Evolutionary conservation across 2,797 vertebrate species (phyloP), one percentile per base, ranked within the genome.

Genomic region (Sparidentex hasta): DNA sequence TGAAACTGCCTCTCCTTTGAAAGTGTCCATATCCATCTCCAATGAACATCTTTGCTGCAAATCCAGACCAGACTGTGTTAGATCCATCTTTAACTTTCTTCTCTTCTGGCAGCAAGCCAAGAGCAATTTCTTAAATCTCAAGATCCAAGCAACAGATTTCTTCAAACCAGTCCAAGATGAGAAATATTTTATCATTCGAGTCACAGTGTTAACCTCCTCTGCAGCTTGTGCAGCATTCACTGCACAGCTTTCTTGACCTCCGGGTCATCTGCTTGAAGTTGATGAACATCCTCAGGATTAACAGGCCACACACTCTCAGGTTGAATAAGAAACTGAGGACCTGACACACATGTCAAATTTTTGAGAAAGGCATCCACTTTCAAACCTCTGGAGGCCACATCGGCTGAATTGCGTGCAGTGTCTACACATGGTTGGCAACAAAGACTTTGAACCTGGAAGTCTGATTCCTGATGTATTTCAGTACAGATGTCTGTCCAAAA

Each of bases 391-490:
- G 58, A 44, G 11, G 58, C 38, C 20, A 43, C n/a, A 61, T 61
- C 58, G 2, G 58, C 58, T 23, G 33, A 38, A 13, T 43, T 43
- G 7, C 3, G 14, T 44, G 38, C 38, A 38, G 29, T 58, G 17
- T 38, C 29, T 38, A 58, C 56, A 58, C 38, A n/a, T 18, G 4
- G 29, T 38, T 58, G 29, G 56, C 29, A 38, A 58, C 18, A 27
- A 38, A 58, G 17, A 61, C 33, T 23, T 38, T 61, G 38, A n/a
- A 61, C 38, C 58, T 61, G 58, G 38, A 21, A 4, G 58, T 43
- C n/a, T 61, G 38, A 44, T 61, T 61, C 58, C 5, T 43, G 58
- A 61, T 44, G 9, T 61, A 61, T 16, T 44, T 61, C 7, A 43
- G 11, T 4, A 43, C 58, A 1, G n/a, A 58, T 20, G 18, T 58